Percentiles rank a stretch among this genome's conserved stretches.
These are phyloP conservation scores for Nannobrachium achirus DNA, from an alignment of 2,113 vertebrate species.

Conservation along the genomic window DNA sequence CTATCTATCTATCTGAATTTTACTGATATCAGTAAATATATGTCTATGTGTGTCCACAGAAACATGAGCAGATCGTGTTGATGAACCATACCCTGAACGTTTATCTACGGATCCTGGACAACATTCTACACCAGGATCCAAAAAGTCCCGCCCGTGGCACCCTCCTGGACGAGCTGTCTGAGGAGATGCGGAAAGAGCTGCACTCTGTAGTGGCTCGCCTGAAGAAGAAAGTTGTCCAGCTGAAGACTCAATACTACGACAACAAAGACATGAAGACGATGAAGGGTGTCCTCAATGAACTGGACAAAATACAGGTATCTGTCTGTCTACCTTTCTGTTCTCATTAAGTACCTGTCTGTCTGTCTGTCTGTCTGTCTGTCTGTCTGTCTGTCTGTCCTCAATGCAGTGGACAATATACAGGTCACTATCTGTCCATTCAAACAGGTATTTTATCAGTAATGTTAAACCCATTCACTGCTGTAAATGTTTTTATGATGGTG, in stretches of 20 bases:
- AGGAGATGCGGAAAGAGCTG: background rate
- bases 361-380: background rate
- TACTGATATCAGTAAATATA: background rate
- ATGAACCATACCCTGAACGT: slow-evolving; percentile 55
- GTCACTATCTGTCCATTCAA: too few relatives aligned
- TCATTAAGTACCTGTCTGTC: background rate
- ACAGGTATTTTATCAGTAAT: too few relatives aligned
- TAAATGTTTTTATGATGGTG: too few relatives aligned
- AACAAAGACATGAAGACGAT: background rate
- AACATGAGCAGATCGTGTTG: slow-evolving; percentile 12
- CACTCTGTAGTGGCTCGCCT: accelerated
- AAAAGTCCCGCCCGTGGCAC: accelerated
- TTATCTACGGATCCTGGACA: slow-evolving; percentile 55
- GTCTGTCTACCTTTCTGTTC: background rate
- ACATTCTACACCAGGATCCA: slow-evolving; percentile 13
- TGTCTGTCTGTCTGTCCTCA: background rate
- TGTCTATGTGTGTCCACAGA: slow-evolving; percentile 22
- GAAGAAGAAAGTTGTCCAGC: accelerated
- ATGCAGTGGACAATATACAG: too few relatives aligned
- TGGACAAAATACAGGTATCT: slow-evolving; percentile 39
- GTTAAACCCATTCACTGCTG: too few relatives aligned
- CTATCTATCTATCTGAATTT: background rate
- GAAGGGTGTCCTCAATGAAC: background rate
- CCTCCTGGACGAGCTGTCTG: slow-evolving; percentile 7
- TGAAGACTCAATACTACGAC: too few relatives aligned